Percentiles rank a stretch among this genome's conserved stretches.
phyloP scores from a whole-genome alignment of 2,113 vertebrate species.

The Ochotona princeps region DNA sequence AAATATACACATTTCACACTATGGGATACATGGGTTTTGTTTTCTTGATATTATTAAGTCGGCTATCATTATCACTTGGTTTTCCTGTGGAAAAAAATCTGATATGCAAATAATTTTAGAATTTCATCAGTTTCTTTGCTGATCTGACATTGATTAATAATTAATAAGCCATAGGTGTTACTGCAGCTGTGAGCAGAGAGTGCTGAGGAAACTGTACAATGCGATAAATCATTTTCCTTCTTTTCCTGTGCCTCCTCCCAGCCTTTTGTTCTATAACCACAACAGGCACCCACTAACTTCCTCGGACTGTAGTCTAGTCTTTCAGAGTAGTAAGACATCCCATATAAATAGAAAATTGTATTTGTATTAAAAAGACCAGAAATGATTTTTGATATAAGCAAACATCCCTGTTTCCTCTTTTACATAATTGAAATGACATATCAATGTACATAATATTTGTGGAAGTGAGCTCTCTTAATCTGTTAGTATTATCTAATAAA shows the following conservation, averaged over 20 bases:
- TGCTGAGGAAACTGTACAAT: background rate
- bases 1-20: background rate
- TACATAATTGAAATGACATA: background rate
- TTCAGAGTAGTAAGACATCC: background rate
- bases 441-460: background rate
- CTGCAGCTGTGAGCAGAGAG: background rate
- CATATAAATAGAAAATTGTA: background rate
- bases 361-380: background rate
- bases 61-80: background rate
- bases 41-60: background rate
- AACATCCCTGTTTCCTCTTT: background rate
- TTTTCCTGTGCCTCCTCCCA: background rate
- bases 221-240: background rate
- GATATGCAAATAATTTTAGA: background rate
- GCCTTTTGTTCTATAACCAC: background rate
- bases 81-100: background rate
- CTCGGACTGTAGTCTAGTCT: background rate
- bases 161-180: background rate
- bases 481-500: background rate
- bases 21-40: background rate
- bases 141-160: background rate
- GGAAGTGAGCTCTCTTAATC: background rate
- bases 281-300: background rate
- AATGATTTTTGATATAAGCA: background rate
- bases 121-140: background rate